Conservation (phyloP, 64 coral and sea anemone species). For the Porites lutea region DNA sequence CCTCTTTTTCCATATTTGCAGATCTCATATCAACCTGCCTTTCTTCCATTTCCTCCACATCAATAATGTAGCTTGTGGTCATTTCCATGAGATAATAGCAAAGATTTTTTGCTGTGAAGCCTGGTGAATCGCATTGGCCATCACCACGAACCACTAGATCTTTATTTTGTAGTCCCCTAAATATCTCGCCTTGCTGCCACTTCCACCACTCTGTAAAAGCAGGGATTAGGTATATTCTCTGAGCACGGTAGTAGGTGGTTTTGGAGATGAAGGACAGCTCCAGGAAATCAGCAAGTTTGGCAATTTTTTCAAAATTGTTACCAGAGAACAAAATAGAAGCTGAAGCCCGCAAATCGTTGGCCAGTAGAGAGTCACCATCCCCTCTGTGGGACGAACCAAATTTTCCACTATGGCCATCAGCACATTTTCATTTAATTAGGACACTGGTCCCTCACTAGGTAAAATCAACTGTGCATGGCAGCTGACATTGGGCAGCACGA, state of each 20-base stretch:
- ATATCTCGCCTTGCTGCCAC: slow-evolving; percentile 27
- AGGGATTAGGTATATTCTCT: slow-evolving; percentile 21
- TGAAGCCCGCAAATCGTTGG: slow-evolving; percentile 4
- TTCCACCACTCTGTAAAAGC: slow-evolving; percentile 18
- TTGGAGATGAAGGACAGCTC: slow-evolving; percentile 41
- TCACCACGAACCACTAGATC: slow-evolving; percentile 47
- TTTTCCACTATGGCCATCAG: slow-evolving; percentile 3
- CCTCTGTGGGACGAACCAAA: background rate
- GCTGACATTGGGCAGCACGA: background rate
- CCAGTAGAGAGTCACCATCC: background rate
- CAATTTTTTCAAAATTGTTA: slow-evolving; percentile 30
- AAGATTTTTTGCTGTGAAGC: slow-evolving; percentile 58
- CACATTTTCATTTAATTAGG: background rate
- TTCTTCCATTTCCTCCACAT: slow-evolving; percentile 53
- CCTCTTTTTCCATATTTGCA: slow-evolving; percentile 49
- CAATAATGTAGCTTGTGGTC: slow-evolving; percentile 22
- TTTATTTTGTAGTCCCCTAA: slow-evolving; percentile 11
- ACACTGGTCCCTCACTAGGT: background rate
- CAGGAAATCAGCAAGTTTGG: slow-evolving; percentile 25
- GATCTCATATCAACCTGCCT: slow-evolving; percentile 30
- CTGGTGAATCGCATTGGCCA: slow-evolving; percentile 60
- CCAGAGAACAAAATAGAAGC: slow-evolving; percentile 16
- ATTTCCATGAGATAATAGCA: slow-evolving; percentile 44
- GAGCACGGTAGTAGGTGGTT: slow-evolving; percentile 19
- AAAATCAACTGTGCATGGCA: background rate